phyloP scores from a whole-genome alignment of 2,113 vertebrate genomes.

The Alaudala cheleensis region DNA sequence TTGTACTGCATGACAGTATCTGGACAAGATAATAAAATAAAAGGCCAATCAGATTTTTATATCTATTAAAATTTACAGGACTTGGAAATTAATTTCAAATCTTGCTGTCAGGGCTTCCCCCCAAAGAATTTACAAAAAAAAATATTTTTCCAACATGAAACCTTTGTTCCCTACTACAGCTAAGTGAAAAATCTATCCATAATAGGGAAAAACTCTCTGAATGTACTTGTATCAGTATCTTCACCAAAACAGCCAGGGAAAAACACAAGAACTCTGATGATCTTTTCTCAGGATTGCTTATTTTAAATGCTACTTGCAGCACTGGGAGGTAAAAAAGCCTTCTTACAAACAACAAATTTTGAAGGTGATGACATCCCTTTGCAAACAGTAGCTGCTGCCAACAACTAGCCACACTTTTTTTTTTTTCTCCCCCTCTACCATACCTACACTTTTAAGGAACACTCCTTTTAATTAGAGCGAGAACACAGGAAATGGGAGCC shows the following conservation, averaged over 20 bases:
- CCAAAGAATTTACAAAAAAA: neutral
- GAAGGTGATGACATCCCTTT: constrained; percentile 58
- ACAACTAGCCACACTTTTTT: constrained; percentile 16
- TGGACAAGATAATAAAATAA: neutral
- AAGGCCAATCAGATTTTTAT: neutral
- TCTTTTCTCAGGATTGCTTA: constrained; percentile 61
- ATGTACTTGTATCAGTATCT: neutral
- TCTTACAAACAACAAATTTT: constrained; percentile 43
- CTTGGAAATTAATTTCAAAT: neutral
- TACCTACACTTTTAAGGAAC: constrained; percentile 26
- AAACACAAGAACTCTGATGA: constrained; percentile 37
- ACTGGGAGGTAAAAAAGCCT: constrained; percentile 29
- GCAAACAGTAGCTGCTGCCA: constrained; percentile 56
- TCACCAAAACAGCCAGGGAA: neutral
- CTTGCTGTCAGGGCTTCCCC: neutral
- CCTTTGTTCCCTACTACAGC: neutral
- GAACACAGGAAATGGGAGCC: neutral
- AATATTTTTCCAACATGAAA: neutral
- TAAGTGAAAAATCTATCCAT: neutral
- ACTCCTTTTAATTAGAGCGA: neutral
- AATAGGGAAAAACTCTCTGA: neutral
- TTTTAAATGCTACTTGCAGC: constrained; percentile 45
- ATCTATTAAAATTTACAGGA: neutral
- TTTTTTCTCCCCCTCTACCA: neutral
- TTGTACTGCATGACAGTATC: neutral